phyloP scores from a whole-genome alignment of 2,113 vertebrate species.

The Hyperopisus bebe region DNA sequence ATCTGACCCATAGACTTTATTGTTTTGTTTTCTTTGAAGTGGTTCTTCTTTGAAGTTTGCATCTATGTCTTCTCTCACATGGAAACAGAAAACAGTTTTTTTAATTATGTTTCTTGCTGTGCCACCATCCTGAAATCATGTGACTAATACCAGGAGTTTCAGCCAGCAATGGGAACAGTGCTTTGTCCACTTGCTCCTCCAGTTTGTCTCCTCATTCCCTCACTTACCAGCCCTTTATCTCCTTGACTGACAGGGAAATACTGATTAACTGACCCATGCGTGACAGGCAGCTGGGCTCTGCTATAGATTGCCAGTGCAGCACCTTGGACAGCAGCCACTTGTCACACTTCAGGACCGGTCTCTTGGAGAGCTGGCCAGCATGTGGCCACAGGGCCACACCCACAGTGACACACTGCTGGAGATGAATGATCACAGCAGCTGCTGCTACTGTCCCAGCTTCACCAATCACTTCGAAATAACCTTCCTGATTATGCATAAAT shows the following conservation, averaged over 20 bases:
- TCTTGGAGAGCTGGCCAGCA: background rate
- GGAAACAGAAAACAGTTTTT: background rate
- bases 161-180: background rate
- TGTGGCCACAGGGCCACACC: background rate
- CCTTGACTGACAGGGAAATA: background rate
- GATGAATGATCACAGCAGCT: background rate
- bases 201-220: background rate
- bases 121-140: background rate
- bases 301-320: background rate
- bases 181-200: background rate
- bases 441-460: background rate
- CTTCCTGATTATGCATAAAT: background rate
- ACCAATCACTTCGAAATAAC: background rate
- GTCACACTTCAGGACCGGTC: background rate
- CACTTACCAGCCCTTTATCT: background rate
- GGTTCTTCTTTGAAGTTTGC: background rate
- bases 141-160: background rate
- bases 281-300: background rate
- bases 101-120: background rate
- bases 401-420: background rate
- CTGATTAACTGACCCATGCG: background rate
- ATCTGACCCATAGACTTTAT: background rate
- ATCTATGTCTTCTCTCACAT: background rate
- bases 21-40: background rate
- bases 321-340: background rate